A percentile compares a stretch with the other conserved stretches of the same genome.
Evolutionary conservation across 2,113 vertebrate species (phyloP).

Genomic region (Hassar affinis): DNA sequence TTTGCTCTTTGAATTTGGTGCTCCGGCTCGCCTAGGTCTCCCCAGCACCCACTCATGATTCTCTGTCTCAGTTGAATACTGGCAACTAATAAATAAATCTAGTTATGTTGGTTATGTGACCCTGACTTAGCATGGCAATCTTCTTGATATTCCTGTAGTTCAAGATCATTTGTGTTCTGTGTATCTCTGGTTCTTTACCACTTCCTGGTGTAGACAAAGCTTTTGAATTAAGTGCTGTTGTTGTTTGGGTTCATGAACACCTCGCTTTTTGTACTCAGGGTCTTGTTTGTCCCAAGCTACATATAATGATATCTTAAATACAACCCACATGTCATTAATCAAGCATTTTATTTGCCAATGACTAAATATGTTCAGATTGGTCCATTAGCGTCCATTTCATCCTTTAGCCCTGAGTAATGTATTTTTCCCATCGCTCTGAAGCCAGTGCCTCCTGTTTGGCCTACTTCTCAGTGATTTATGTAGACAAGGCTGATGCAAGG

Average conservation of each 20-base stretch:
- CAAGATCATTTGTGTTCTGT: not conserved
- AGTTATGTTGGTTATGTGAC: not conserved
- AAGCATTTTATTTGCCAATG: slow-evolving; percentile 26
- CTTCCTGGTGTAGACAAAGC: not conserved
- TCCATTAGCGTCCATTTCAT: slow-evolving; percentile 41
- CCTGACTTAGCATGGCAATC: not conserved
- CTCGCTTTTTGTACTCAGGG: not conserved
- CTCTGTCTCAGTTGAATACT: not conserved
- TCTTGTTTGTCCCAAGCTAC: slow-evolving; percentile 14
- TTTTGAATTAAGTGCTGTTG: not conserved
- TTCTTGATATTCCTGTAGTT: not conserved
- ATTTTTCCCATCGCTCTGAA: slow-evolving; percentile 46
- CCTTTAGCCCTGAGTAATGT: slow-evolving; percentile 44
- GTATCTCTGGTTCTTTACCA: too few relatives aligned
- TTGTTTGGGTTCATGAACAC: not conserved
- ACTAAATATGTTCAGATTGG: slow-evolving; percentile 45
- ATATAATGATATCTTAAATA: slow-evolving; percentile 17
- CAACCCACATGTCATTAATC: not conserved
- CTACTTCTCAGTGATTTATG: slow-evolving; percentile 59
- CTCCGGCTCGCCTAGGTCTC: too few relatives aligned
- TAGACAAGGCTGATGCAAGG: slow-evolving; percentile 53
- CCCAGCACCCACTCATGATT: not conserved
- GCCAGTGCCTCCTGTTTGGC: slow-evolving; percentile 49
- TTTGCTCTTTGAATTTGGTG: not conserved
- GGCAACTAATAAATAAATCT: not conserved